Evolutionary conservation across 2,113 vertebrate genomes (phyloP).

Genomic region (Calidris pygmaea): DNA sequence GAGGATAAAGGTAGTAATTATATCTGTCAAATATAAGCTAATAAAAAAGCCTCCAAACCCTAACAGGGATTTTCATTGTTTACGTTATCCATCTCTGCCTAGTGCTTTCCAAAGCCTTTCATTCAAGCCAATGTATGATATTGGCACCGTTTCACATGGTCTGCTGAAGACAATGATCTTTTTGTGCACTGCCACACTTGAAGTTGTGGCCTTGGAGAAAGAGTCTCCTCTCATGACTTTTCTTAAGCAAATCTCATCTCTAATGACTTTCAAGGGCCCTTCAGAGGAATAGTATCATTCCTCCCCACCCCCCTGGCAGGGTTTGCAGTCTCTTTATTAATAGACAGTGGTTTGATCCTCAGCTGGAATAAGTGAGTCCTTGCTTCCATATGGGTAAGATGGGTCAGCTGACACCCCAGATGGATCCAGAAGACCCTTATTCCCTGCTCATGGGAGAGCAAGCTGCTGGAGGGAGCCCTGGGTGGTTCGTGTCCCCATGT

Average conservation of each 20-base stretch:
- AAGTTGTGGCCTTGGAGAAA: background rate
- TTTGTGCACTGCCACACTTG: background rate
- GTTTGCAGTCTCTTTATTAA: background rate
- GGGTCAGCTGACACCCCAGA: background rate
- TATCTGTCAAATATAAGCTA: background rate
- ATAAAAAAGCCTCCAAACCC: background rate
- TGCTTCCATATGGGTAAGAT: background rate
- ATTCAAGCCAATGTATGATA: background rate
- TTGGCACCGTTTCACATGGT: background rate
- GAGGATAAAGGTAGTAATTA: background rate
- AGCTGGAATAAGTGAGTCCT: background rate
- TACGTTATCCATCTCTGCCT: background rate
- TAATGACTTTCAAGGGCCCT: background rate
- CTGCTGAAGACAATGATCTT: background rate
- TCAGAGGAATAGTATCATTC: background rate
- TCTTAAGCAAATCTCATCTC: background rate
- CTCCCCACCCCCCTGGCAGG: fast-evolving
- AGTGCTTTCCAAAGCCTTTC: background rate
- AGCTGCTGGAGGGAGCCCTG: background rate
- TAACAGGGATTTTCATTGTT: background rate
- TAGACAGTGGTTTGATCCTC: background rate
- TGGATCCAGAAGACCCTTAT: background rate
- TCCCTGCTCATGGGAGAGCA: background rate
- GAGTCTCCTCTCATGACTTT: background rate
- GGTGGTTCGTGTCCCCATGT: fast-evolving